Base-by-base conservation (phyloP, 2,113 vertebrate species). In the Tupaia tana region DNA sequence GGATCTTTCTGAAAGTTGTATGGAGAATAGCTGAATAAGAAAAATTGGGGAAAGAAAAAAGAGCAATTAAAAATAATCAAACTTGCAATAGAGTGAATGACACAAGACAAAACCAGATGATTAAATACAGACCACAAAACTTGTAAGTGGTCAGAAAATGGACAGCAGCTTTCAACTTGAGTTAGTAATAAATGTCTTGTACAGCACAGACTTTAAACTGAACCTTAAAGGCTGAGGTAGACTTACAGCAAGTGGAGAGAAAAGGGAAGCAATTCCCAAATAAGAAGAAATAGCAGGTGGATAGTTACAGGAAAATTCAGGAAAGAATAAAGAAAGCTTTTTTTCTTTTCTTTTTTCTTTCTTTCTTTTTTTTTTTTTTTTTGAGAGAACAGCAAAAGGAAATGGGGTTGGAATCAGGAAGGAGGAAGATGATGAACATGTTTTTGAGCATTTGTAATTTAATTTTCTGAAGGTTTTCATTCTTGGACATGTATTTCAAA, bases 151-250 rank as follows among this genome's bases (percentile, higher is more conserved):
- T 85, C 52, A 93, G 34, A 73, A 52, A 81, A 75, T 89, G 70
- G 67, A 84, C 25, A 92, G 24, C n/a, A 18, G 5, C 58, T 83
- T 77, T 84, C 18, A n/a, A 91, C 61, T 69, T 80, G 74, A 95
- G 66, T 91, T 94, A 80, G 52, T 64, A 82, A 87, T 91, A 73
- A 93, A 70, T 12, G 7, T 79, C 87, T 96, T 88, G 83, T 83
- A n/a, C 31, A 75, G 93, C 19, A 64, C 22, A 31, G 20, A 16
- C 1, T 56, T 96, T 92, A 91, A 89, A 16, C 14, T 94, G 64
- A 89, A 74, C 27, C 31, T 73, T 90, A 92, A 79, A 86, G 78
- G 56, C 75, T 79, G 11, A 79, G 63, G 63, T 11, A 77, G 80
- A 93, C 70, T 59, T 78, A 34, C 19, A 90, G 69, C 7, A 75